Conservation (phyloP, 2,113 vertebrate genomes). For the Leiothrix lutea region DNA sequence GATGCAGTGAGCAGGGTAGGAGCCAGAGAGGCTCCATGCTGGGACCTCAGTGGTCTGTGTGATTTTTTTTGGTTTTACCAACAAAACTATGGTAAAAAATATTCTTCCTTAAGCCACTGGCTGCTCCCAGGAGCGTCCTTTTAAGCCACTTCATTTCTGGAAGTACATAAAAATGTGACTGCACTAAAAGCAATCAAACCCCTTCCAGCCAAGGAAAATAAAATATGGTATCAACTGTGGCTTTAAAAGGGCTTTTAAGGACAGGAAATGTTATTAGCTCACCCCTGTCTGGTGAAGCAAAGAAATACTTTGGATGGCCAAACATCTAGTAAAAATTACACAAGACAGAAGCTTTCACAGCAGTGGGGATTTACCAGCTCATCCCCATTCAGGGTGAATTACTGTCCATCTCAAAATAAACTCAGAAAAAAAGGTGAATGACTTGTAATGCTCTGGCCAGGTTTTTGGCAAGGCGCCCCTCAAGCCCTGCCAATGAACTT, state of each 20-base stretch:
- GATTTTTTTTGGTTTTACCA: neutral
- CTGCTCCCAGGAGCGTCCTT: neutral
- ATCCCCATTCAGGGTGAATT: neutral
- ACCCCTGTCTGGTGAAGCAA: neutral
- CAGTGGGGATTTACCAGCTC: neutral
- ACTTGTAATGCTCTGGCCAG: neutral
- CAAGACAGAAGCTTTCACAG: neutral
- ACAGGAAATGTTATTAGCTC: neutral
- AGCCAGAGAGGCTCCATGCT: fast-evolving
- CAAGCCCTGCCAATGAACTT: neutral
- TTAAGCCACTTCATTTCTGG: neutral
- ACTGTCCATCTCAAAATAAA: neutral
- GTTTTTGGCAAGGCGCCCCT: neutral
- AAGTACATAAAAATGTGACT: neutral
- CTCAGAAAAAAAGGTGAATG: neutral
- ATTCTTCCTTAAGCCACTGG: neutral
- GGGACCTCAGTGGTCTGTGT: neutral
- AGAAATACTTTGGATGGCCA: neutral
- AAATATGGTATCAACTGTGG: neutral
- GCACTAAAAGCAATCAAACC: neutral
- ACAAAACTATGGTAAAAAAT: neutral
- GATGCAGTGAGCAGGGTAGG: neutral
- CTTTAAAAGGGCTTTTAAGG: constrained; percentile 35
- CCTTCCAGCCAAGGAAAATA: constrained; percentile 2
- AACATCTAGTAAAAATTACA: neutral